phyloP scores from a whole-genome alignment of 2,888 invertebrate species.

The Tribolium freemani region DNA sequence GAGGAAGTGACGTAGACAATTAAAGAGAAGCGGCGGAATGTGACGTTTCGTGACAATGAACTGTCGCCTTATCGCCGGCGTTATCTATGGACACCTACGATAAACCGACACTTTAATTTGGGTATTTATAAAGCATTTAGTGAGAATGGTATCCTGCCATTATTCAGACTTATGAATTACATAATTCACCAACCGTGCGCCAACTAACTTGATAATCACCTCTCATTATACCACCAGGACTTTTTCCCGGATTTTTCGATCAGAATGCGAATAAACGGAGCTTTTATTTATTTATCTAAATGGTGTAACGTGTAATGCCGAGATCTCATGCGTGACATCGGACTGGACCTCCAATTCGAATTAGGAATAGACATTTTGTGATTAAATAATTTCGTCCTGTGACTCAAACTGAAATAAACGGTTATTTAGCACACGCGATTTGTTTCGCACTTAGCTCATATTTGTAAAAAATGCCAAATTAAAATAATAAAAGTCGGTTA shows the following conservation, averaged over 20 bases:
- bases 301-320: background rate
- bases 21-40: slow-evolving; percentile 53
- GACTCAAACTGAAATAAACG: background rate
- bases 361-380: slow-evolving; percentile 14
- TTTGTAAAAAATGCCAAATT: too few species aligned
- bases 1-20: slow-evolving; percentile 53
- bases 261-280: background rate
- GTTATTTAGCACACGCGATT: background rate
- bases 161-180: slow-evolving; percentile 44
- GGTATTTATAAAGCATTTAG: slow-evolving; percentile 57
- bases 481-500: too few species aligned
- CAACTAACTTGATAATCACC: slow-evolving; percentile 23
- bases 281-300: slow-evolving; percentile 4
- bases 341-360: slow-evolving; percentile 11
- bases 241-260: background rate
- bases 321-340: slow-evolving; percentile 13
- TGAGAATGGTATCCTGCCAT: slow-evolving; percentile 53
- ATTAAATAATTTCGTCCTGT: slow-evolving; percentile 3
- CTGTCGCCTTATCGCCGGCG: slow-evolving; percentile 52
- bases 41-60: slow-evolving; percentile 57
- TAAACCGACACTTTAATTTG: slow-evolving; percentile 55
- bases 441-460: background rate
- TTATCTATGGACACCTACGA: slow-evolving; percentile 55
- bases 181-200: slow-evolving; percentile 33
- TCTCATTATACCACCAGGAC: background rate